Base-by-base conservation (phyloP, 2,888 invertebrate species). In the Choristoneura rosaceana region DNA sequence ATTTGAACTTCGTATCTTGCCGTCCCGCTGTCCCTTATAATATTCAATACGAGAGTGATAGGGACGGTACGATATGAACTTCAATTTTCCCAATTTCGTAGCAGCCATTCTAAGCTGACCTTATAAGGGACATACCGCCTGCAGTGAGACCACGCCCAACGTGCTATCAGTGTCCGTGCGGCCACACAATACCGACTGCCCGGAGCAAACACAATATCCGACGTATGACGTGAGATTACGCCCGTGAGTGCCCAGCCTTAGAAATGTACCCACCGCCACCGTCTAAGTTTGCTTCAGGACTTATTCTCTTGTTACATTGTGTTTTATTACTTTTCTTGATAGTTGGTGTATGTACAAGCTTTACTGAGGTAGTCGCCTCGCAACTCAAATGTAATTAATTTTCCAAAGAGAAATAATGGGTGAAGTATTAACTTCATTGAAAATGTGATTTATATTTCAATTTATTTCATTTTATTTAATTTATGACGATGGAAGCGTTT, bases 201-300 rank as follows among this genome's bases (percentile, higher is more conserved):
- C 63, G 58, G 78, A 78, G 85, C 85, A 87, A 89, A 89, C 88
- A 87, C 82, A 88, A 87, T 88, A 89, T 87, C 85, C 81, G 81
- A 84, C 81, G 82, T 81, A 83, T 86, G 77, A 81, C 77, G 80
- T 76, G 78, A 83, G 83, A 84, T 73, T 71, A 71, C 71, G 66
- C 67, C 61, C 38, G 62, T 71, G 71, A 67, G 55, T 71, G 66
- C 7, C 50, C 65, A 17, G 50, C 60, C 65, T 62, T 52, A 65
- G 47, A 60, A 45, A 52, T 66, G 60, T 34, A 9, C 9, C 15
- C 38, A 59, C 25, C 34, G 65, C 15, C 38, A 59, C 25, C 34
- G 65, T 25, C 60, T 38, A 59, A 64, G 64, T 60, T 70, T 50
- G 33, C 52, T 52, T 33, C 52, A 66, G 43, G 43, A 55, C 43